Conservation (phyloP, 2,113 vertebrate genomes). For the Mellivora capensis region DNA sequence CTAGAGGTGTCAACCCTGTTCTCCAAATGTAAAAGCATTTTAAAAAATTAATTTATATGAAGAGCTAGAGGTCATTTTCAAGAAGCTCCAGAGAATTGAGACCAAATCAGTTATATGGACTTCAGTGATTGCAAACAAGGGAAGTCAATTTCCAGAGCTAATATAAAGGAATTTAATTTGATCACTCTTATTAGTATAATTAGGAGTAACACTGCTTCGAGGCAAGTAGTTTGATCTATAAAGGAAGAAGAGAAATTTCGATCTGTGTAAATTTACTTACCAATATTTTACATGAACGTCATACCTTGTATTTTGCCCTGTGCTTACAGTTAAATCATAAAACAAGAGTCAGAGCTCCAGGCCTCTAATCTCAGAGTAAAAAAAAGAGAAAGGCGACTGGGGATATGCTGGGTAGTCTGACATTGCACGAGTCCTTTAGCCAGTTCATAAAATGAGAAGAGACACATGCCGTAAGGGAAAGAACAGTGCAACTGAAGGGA, state of each 20-base stretch:
- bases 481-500: background rate
- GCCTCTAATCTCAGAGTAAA: background rate
- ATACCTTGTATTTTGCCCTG: background rate
- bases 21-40: background rate
- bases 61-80: background rate
- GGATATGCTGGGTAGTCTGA: background rate
- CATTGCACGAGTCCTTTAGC: background rate
- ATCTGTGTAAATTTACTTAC: background rate
- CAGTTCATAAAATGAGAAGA: background rate
- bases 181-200: conserved; percentile 15
- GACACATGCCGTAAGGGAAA: background rate
- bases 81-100: background rate
- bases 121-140: background rate
- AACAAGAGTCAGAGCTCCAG: background rate
- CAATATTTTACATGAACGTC: background rate
- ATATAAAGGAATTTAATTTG: conserved; percentile 36
- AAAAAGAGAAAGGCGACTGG: rapidly evolving
- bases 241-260: background rate
- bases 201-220: background rate
- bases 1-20: background rate
- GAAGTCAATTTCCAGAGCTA: conserved; percentile 18
- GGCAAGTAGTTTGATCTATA: background rate
- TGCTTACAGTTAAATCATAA: background rate
- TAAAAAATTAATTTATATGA: conserved; percentile 2
- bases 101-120: background rate